Evolutionary conservation across 1,140 invertebrate genomes (phyloP).

Genomic region (Eufriesea mexicana): DNA sequence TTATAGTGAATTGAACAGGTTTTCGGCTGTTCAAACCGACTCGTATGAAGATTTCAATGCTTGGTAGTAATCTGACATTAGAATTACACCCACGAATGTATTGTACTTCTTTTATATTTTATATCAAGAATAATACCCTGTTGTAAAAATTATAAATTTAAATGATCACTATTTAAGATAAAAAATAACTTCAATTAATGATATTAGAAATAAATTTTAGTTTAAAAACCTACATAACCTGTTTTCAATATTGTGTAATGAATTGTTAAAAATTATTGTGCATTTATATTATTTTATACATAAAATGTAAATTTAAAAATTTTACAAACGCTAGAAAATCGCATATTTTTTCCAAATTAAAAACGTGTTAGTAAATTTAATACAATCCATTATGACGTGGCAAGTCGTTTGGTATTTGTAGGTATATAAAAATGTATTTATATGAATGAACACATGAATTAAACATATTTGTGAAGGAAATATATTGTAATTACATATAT

Average conservation of each 20-base stretch:
- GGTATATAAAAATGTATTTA: neutral
- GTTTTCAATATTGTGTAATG: neutral
- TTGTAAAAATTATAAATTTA: neutral
- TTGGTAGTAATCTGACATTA: neutral
- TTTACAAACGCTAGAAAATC: neutral
- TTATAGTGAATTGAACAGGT: constrained; percentile 22
- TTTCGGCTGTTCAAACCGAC: constrained; percentile 17
- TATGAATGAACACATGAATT: rapidly evolving
- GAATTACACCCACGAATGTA: neutral
- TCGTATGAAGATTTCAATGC: constrained; percentile 39
- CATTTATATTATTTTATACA: neutral
- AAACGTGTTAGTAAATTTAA: neutral
- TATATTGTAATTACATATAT: neutral
- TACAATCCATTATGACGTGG: neutral
- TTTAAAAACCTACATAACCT: neutral
- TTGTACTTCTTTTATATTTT: neutral
- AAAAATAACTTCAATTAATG: neutral
- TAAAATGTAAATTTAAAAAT: neutral
- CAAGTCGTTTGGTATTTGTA: neutral
- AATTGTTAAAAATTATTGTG: neutral
- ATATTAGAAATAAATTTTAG: neutral
- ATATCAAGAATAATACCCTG: neutral
- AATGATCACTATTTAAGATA: neutral
- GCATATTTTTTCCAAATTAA: neutral
- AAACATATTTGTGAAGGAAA: neutral